These are phyloP conservation scores for Myotis vivesi DNA, from an alignment of 2,797 vertebrate species.

Conservation along the genomic window DNA sequence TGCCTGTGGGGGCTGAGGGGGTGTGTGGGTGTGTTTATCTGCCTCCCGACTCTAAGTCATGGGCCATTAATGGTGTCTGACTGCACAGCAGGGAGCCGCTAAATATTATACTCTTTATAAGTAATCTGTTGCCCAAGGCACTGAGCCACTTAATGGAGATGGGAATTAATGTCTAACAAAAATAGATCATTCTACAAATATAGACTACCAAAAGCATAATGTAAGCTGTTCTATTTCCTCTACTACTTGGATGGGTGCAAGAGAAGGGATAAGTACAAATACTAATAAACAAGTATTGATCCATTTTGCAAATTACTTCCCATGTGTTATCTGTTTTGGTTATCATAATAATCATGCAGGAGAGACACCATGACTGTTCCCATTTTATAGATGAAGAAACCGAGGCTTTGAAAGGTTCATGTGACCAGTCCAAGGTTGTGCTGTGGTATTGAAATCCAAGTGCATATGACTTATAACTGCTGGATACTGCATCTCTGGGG, in stretches of 20 bases:
- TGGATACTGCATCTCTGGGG: neutral
- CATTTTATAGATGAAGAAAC: conserved; percentile 6
- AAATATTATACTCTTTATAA: conserved; percentile 85
- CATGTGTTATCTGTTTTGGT: neutral
- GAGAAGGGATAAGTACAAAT: conserved; percentile 19
- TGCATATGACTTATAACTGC: neutral
- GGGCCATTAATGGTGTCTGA: conserved; percentile 65
- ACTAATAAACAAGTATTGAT: neutral
- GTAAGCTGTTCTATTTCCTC: conserved; percentile 50
- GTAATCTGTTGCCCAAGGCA: conserved; percentile 83
- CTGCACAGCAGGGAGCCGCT: conserved; percentile 74
- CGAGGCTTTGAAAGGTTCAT: neutral
- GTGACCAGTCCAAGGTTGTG: neutral
- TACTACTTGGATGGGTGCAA: neutral
- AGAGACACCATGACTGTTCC: neutral
- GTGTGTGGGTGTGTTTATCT: conserved; percentile 6
- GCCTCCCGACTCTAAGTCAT: conserved; percentile 62
- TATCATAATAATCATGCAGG: neutral
- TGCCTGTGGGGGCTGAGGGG: neutral
- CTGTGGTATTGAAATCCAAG: neutral
- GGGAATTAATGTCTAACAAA: conserved; percentile 86
- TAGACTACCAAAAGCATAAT: conserved; percentile 66
- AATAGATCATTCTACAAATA: conserved; percentile 76
- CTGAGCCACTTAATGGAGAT: conserved; percentile 78
- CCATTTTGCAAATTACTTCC: neutral